Evolutionary conservation across 2,888 invertebrate genomes (phyloP), one percentile per base, ranked within the genome.

Genomic region (Philereme vetulata): DNA sequence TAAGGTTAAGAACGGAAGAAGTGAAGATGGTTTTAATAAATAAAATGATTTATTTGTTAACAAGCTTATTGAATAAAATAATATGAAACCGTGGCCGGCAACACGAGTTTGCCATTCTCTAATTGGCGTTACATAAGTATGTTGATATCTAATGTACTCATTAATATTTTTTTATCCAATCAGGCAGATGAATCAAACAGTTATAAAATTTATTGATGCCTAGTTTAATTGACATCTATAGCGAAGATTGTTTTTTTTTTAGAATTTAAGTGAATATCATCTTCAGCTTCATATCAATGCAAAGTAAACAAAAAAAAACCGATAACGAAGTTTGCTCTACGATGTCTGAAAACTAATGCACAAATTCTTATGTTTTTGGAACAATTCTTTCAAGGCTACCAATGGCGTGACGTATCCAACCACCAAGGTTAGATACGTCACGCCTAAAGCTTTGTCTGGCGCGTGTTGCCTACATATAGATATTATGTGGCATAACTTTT

Each of bases 391-490:
- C 65, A 66, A 72, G 71, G 80, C 75, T 72, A 62, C 63, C 64
- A 68, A 77, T 77, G 72, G 78, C 68, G 81, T 84, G 81, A 66
- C 67, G 65, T 56, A 66, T 62, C 64, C 64, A 82, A 75, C 88
- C 88, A 90, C 21, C 21, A 21, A 21, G 88, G 75, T 80, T 21
- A 21, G 21, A 21, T 21, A 21, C 21, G 21, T 21, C 21, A 21
- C 72, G 77, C 73, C 72, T 11, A 71, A 76, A 72, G 77, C 81
- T 84, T 82, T 80, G 79, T 77, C 72, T 78, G 74, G 75, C 60
- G 9, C 38, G 35, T 53, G 21, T 3, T 10, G 21, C 36, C 32
- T 46, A 36, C 40, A 34, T 48, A 32, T 11, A 8, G n/a, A 66
- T 71, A 71, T 67, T 68, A 60, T 63, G 62, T 74, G 54, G 50